These are phyloP conservation scores for Chiroxiphia lanceolata DNA, from an alignment of 2,797 vertebrate genomes.

Conservation along the genomic window DNA sequence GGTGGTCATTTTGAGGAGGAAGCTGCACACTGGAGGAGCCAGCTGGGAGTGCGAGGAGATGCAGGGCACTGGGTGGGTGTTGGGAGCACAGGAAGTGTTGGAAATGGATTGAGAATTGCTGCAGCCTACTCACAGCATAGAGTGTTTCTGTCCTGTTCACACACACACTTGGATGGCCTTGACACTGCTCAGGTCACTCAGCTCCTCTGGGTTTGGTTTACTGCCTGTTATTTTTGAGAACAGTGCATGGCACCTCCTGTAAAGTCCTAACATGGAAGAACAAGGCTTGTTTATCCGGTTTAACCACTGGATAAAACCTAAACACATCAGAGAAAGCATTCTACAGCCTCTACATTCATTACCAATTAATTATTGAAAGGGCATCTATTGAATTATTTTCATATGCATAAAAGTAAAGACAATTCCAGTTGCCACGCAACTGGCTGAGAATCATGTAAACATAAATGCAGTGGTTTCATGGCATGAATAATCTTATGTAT, in stretches of 20 bases:
- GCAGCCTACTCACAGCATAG: not conserved
- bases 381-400: conserved; percentile 43
- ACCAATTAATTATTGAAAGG: conserved; percentile 70
- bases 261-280: not conserved
- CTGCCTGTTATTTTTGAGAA: not conserved
- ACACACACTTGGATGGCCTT: not conserved
- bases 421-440: conserved; percentile 45
- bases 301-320: not conserved
- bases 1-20: not conserved
- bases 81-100: not conserved
- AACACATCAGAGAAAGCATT: not conserved
- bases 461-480: conserved; percentile 9
- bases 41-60: not conserved
- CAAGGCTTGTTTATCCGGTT: not conserved
- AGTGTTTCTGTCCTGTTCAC: not conserved
- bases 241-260: not conserved
- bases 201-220: not conserved
- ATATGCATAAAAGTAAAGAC: conserved; percentile 67
- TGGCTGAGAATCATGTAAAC: conserved; percentile 20
- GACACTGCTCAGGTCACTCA: not conserved
- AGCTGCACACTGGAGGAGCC: not conserved
- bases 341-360: conserved; percentile 6
- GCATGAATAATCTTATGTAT: not conserved
- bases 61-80: not conserved
- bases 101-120: not conserved